A percentile compares a stretch with the other conserved stretches of the same genome.
Conservation (phyloP, 64 coral and sea anemone genomes). For the Stichodactyla mertensii region DNA sequence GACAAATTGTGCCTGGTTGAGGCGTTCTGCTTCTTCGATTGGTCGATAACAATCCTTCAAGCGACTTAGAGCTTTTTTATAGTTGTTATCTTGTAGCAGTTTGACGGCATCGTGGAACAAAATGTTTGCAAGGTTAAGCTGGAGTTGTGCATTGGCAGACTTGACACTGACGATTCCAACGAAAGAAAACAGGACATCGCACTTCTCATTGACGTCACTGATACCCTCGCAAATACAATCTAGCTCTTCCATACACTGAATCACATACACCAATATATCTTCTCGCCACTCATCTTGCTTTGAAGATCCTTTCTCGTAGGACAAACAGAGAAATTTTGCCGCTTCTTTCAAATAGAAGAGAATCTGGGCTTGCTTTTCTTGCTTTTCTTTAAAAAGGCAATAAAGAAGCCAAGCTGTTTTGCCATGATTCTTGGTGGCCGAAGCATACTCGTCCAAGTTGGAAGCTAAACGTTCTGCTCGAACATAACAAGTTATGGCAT, state of each 20-base stretch:
- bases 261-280: constrained; percentile 32
- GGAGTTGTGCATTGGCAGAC: background rate
- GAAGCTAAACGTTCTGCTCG: background rate
- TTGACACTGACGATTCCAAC: background rate
- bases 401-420: constrained; percentile 65
- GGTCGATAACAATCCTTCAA: constrained; percentile 69
- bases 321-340: constrained; percentile 20
- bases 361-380: constrained; percentile 20
- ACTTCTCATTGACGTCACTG: constrained; percentile 32
- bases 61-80: constrained; percentile 6
- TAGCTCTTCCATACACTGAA: constrained; percentile 48
- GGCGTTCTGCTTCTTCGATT: constrained; percentile 52
- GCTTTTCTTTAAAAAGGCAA: constrained; percentile 4
- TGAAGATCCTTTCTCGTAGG: constrained; percentile 26
- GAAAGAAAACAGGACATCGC: constrained; percentile 28
- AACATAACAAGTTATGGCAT: background rate
- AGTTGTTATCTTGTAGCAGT: constrained; percentile 18
- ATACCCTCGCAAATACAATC: constrained; percentile 6
- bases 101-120: constrained; percentile 65
- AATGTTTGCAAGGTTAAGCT: constrained; percentile 38
- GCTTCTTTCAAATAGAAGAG: constrained; percentile 56
- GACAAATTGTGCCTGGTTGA: background rate
- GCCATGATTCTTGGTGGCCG: constrained; percentile 60
- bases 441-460: constrained; percentile 1
- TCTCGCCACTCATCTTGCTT: constrained; percentile 49